phyloP scores from a whole-genome alignment of 2,113 vertebrate species.

The Petroica traversi region DNA sequence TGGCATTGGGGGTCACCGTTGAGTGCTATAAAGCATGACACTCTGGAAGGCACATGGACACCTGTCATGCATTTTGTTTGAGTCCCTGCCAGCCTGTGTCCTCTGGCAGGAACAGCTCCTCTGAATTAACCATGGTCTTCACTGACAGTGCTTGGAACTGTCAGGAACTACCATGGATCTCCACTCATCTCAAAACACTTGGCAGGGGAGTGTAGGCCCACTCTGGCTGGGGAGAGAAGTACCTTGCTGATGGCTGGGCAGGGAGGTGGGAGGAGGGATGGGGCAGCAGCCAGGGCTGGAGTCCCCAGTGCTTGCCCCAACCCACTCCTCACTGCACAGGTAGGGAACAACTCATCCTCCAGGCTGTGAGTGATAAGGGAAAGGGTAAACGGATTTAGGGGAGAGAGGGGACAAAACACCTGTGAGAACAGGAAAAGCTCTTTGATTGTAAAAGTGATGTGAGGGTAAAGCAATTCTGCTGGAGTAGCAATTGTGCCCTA shows the following conservation, averaged over 20 bases:
- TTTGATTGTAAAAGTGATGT: background rate
- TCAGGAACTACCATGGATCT: accelerated
- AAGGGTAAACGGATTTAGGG: background rate
- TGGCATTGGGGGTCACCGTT: background rate
- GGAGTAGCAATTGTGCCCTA: background rate
- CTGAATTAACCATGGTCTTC: background rate
- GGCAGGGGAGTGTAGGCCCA: background rate
- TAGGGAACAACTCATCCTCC: accelerated
- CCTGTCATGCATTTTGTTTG: background rate
- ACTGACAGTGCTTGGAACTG: background rate
- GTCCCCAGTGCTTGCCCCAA: background rate
- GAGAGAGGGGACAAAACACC: background rate
- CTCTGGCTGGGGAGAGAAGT: background rate
- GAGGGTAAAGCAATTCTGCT: background rate
- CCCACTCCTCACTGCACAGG: accelerated
- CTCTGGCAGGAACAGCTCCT: background rate
- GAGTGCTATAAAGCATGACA: background rate
- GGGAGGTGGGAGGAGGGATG: accelerated
- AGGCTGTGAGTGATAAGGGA: accelerated
- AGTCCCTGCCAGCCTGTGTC: background rate
- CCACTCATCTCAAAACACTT: background rate
- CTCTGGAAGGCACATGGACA: background rate
- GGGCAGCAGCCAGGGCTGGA: background rate
- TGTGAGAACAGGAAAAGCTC: background rate
- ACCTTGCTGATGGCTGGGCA: background rate